Percentiles rank a stretch among this genome's conserved stretches.
Evolutionary conservation across 2,797 vertebrate species (phyloP).

Genomic region (Bovichtus diacanthus): DNA sequence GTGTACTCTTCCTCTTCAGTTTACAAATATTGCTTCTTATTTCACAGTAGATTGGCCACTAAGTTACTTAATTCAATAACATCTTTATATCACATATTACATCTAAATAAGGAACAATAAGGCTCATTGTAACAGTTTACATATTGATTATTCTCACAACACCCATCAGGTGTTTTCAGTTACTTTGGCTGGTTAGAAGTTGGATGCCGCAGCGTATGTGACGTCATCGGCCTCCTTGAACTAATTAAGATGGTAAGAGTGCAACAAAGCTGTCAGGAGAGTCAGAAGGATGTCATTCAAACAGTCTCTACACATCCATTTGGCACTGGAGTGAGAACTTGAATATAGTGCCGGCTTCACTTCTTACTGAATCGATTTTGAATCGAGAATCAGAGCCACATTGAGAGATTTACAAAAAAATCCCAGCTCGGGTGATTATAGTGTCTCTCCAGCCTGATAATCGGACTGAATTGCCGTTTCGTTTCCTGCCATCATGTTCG

Average conservation of each 20-base stretch:
- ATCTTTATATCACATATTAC: too few species aligned
- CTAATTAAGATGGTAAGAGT: conserved; percentile 13
- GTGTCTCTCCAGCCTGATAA: not conserved
- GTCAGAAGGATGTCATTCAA: not conserved
- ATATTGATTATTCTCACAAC: too few species aligned
- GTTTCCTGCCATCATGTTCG: not conserved
- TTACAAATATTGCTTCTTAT: too few species aligned
- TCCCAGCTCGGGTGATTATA: not conserved
- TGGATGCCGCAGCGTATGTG: not conserved
- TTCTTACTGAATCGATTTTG: not conserved
- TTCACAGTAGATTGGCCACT: too few species aligned
- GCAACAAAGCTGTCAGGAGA: conserved; percentile 18
- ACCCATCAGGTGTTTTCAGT: not conserved
- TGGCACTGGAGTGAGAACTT: not conserved
- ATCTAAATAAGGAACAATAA: too few species aligned
- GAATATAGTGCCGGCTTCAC: not conserved
- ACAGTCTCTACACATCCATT: not conserved
- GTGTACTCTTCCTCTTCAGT: too few species aligned
- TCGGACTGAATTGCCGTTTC: not conserved
- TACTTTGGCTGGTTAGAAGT: conserved; percentile 3
- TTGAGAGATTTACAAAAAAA: not conserved
- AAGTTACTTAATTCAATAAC: too few species aligned
- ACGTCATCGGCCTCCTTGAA: conserved; percentile 3
- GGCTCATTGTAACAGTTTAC: too few species aligned
- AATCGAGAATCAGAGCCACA: not conserved